These are phyloP conservation scores for Lepidochrysops patricia DNA, from an alignment of 2,888 invertebrate species.

Conservation along the genomic window DNA sequence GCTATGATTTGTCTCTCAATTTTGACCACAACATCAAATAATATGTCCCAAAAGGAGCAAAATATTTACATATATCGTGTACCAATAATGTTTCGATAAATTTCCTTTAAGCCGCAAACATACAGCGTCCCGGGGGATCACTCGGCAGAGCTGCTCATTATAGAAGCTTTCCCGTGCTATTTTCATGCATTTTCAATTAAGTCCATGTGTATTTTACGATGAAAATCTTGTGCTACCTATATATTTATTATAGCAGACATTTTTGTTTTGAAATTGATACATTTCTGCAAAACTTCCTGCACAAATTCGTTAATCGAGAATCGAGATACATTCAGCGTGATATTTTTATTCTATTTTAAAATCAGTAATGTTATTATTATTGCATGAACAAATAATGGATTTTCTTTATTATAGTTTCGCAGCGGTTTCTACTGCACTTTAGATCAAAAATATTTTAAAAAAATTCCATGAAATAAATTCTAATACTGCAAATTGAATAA, in stretches of 20 bases:
- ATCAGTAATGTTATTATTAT: no score
- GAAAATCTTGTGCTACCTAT: no score
- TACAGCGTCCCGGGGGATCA: neutral
- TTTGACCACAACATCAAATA: neutral
- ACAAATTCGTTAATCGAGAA: no score
- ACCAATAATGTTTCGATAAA: neutral
- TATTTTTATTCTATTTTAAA: no score
- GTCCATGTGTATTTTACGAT: neutral
- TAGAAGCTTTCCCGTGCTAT: neutral
- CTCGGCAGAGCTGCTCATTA: neutral
- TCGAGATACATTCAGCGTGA: no score
- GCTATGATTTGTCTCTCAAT: neutral
- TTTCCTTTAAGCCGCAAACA: neutral
- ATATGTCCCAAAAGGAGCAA: neutral
- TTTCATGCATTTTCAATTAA: constrained; percentile 1
- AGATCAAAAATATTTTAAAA: neutral
- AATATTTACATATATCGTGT: neutral
- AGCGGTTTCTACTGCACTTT: no score
- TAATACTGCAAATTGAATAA: neutral
- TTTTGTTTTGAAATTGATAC: no score
- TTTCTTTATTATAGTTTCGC: no score
- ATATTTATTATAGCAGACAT: no score
- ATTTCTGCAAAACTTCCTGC: no score
- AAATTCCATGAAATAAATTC: neutral
- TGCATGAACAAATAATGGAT: no score